phyloP scores from a whole-genome alignment of 2,113 vertebrate genomes.

The Gymnocephalus cernua region DNA sequence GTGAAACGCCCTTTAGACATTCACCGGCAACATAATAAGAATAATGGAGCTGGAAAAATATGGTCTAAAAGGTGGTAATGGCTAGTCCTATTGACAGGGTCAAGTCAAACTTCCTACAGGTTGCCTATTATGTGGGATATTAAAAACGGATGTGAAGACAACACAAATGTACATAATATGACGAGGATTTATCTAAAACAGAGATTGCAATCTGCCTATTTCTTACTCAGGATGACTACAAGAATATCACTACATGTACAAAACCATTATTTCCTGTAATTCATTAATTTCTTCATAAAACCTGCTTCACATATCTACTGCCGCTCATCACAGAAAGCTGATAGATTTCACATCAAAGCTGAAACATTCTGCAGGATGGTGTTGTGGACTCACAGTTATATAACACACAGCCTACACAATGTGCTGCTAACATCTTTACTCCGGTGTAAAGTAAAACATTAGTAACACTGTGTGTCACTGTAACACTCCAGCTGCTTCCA shows the following conservation, averaged over 20 bases:
- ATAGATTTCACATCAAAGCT: conserved; percentile 11
- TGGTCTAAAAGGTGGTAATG: not conserved
- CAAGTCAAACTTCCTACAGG: not conserved
- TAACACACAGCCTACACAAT: conserved; percentile 61
- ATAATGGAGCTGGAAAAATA: not conserved
- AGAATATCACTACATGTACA: too few relatives aligned
- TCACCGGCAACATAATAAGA: not conserved
- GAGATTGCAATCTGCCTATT: too few relatives aligned
- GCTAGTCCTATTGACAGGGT: not conserved
- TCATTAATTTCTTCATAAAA: not conserved
- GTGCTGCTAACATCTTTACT: conserved; percentile 44
- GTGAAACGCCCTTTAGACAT: too few relatives aligned
- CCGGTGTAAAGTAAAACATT: conserved; percentile 28
- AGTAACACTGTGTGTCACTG: conserved; percentile 37
- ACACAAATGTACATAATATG: too few relatives aligned
- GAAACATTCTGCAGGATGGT: conserved; percentile 1
- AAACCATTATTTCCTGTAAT: not conserved
- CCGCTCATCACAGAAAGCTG: conserved; percentile 6
- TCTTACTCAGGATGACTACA: not conserved
- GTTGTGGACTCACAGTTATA: conserved; percentile 43
- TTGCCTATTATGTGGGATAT: not conserved
- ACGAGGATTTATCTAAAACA: not conserved
- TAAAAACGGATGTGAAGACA: not conserved
- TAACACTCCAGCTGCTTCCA: not conserved
- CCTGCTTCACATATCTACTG: not conserved